Base-by-base conservation (phyloP, 2,113 vertebrate species). In the Leuciscus idus region DNA sequence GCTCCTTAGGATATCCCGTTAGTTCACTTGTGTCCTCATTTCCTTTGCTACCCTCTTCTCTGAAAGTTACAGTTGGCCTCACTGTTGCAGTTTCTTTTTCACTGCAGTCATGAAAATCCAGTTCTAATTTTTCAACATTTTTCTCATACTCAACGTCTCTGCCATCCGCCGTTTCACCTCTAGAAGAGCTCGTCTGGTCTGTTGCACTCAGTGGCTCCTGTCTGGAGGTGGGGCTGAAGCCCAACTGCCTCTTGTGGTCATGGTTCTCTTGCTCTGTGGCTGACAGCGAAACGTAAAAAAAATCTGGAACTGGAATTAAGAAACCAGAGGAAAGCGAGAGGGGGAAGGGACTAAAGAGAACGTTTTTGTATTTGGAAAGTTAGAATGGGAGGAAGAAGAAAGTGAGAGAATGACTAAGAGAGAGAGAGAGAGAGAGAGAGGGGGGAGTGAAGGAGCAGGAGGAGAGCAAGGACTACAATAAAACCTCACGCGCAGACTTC, bases 201-300 rank as follows among this genome's bases (percentile, higher is more conserved):
- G 50, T 26, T 59, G 77, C 36, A 72, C 52, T 77, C 7, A 30
- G 88, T 84, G 75, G 80, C 78, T 89, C 66, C 80, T 83, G 84
- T 64, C 36, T 87, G 84, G 85, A 81, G 72, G 85, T 86, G 78
- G 81, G 50, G 87, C 66, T 55, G 72, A 87, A 80, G 80, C 81
- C 79, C 55, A 83, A 85, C 85, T 87, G 87, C 85, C 87, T 86
- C 75, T 76, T 88, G 89, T 87, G 89, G 84, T 87, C 88, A 83
- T 88, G 89, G 85, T 88, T 90, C 83, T 78, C 68, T 46, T 64
- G 66, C 76, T 78, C 84, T 90, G 85, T 84, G 84, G 81, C 84
- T 77, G 74, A 87, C 66, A 72, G 84, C 80, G 80, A 82, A 70
- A 76, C 61, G 83, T 84, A 85, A 81, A 90, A 84, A 84, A 79